A percentile compares a stretch with the other conserved stretches of the same genome.
Conservation (phyloP, 53 echinoderm and acorn worm species). For the Crossaster papposus region DNA sequence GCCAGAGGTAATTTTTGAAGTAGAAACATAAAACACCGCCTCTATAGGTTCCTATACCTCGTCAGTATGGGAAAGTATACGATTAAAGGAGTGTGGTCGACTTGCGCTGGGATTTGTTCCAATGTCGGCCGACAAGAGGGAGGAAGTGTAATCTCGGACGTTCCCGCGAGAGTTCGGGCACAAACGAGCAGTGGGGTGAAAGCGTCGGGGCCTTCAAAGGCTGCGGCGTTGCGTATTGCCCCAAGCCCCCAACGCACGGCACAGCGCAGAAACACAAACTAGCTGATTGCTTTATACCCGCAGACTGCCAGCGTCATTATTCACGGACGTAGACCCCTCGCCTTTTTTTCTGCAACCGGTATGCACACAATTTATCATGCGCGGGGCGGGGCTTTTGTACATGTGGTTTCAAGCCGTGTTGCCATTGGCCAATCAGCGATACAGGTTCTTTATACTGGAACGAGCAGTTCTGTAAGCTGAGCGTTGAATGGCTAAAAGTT, state of each 20-base stretch:
- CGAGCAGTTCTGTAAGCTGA: not conserved
- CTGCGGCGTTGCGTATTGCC: slow-evolving; percentile 9
- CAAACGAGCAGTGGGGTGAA: slow-evolving; percentile 56
- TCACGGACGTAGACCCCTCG: slow-evolving; percentile 31
- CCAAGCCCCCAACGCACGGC: slow-evolving; percentile 34
- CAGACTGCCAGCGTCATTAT: slow-evolving; percentile 42
- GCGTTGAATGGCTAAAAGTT: not conserved
- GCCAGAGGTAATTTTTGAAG: not conserved
- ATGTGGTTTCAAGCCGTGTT: not conserved
- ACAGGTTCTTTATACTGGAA: not conserved
- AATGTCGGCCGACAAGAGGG: not conserved
- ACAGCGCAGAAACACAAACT: slow-evolving; percentile 35
- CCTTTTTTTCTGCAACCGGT: slow-evolving; percentile 25
- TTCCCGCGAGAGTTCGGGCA: slow-evolving; percentile 59
- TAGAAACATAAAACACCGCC: not conserved
- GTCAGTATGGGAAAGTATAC: not conserved
- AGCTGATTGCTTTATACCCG: slow-evolving; percentile 60
- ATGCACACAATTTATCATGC: not conserved
- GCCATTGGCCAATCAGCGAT: slow-evolving; percentile 7
- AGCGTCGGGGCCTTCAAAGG: slow-evolving; percentile 60
- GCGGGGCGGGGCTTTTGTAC: not conserved
- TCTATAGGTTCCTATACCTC: too few species aligned
- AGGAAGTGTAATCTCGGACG: slow-evolving; percentile 54
- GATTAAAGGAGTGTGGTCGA: not conserved
- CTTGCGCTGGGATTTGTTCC: slow-evolving; percentile 18